Base-by-base conservation (phyloP, 1,140 invertebrate genomes). In the Dolichoris vasculosae region DNA sequence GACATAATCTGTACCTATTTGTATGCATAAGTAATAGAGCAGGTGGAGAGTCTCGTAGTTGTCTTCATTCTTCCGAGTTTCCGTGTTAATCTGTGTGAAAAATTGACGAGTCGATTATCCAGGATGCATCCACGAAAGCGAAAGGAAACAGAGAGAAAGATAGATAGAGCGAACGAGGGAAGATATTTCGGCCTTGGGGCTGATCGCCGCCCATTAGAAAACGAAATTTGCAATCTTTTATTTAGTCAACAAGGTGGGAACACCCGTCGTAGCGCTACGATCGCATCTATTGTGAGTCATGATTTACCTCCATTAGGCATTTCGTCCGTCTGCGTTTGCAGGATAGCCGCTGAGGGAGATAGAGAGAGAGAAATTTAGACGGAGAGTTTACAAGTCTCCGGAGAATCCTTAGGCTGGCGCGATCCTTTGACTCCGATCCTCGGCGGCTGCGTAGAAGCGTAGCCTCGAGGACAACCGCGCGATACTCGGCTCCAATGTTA, bases 241-340 rank as follows among this genome's bases (percentile, higher is more conserved):
- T 91, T 90, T 91, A 89, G 88, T 89, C 89, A 90, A 90, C 90
- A 91, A 90, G 89, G 83, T 87, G 81, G 78, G 85, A 81, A 88
- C 83, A 87, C 86, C 88, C 83, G 88, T 81, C 26, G 59, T 38
- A 79, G 43, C 20, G 71, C 51, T 20, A 43, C 13, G 63, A 86
- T 38, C 35, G 71, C 38, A 48, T 35, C 69, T 35, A 55, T 82
- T 71, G 63, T 81, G 32, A 63, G 76, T 30, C 26, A 38, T 35
- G 82, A 86, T 80, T 83, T 83, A 75, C 67, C 80, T 86, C 35
- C 80, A 78, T 79, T 81, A 83, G 15, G 77, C 69, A 43, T 13
- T 38, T 78, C 76, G 35, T 48, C 48, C 2, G 48, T 51, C 15
- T 7, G 7, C 7, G 48, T 17, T 17, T 2, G 13, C 23, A 3